Base-by-base conservation (phyloP, 2,797 vertebrate genomes). In the Glossophaga mutica region DNA sequence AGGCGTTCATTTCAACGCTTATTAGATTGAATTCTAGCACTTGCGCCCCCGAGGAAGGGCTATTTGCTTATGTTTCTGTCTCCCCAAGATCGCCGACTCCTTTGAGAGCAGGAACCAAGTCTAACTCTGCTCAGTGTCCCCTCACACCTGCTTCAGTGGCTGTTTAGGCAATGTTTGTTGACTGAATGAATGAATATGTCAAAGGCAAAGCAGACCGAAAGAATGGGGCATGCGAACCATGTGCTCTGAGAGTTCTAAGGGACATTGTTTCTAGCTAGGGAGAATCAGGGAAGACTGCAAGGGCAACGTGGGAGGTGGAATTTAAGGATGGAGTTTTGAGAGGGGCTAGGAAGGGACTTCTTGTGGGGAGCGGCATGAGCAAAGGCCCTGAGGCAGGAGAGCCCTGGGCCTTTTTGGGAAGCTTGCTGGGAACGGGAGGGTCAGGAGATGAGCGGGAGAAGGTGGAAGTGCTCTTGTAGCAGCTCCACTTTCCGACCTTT, bases 141-240 rank as follows among this genome's bases (percentile, higher is more conserved):
- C 50, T 29, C 24, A 32, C 4, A 5, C 67, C 73, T 0, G 5
- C 70, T 5, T 7, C 3, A 10, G 39, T 12, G n/a, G 37, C 44
- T 44, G 3, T 44, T 76, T 34, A 94, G 67, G 24, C 14, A n/a
- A 39, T 0, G 1, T 15, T 26, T 73, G 55, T n/a, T 2, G 18
- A 9, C 26, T 6, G 34, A 68, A 26, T 44, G 34, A 78, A 37
- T 68, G 73, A 68, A 3, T 42, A 3, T 10, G 32, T 48, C 29
- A 26, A 46, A 77, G 42, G 32, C 86, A 55, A 76, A 83, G 39
- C 2, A 24, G 32, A 32, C 10, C 22, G 82, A 65, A 62, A 68
- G 67, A 70, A 18, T 2, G 14, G 57, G 11, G 2, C 8, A 9
- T 6, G 9, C 12, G 22, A 82, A 52, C 7, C 6, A 0, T 0